phyloP scores from a whole-genome alignment of 2,888 invertebrate genomes.

The Eupsilia transversa region DNA sequence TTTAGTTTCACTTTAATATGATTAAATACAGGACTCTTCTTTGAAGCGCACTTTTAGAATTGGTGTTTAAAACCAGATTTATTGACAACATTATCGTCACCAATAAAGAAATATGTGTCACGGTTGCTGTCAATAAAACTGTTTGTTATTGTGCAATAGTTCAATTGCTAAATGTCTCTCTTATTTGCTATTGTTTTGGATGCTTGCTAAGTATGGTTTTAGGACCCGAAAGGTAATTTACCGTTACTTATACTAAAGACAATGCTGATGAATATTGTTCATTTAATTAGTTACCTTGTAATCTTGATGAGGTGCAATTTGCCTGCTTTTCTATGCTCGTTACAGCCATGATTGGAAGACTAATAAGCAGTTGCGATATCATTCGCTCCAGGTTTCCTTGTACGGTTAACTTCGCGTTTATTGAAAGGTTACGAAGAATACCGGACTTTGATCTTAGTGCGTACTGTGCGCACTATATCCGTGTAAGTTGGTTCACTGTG shows the following conservation, averaged over 20 bases:
- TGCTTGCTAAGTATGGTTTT: not conserved
- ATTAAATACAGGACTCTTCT: conserved; percentile 9
- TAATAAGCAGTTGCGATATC: conserved; percentile 43
- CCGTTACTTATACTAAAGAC: not conserved
- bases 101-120: conserved; percentile 30
- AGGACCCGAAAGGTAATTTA: not conserved
- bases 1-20: conserved; percentile 28
- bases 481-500: conserved; percentile 36
- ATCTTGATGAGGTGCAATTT: conserved; percentile 28
- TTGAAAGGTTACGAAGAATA: conserved; percentile 62
- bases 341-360: conserved; percentile 26
- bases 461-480: conserved; percentile 53
- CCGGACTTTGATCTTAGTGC: conserved; percentile 62
- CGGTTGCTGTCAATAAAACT: conserved; percentile 21
- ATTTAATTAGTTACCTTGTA: conserved; percentile 18
- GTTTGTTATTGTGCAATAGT: conserved; percentile 17
- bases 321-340: conserved; percentile 36
- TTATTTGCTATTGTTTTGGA: not conserved
- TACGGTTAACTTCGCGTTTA: conserved; percentile 55
- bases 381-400: conserved; percentile 63
- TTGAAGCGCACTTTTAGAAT: not conserved
- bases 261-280: not conserved
- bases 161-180: conserved; percentile 5
- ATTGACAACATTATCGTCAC: conserved; percentile 10
- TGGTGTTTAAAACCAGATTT: not conserved